Percentiles rank a stretch among this genome's conserved stretches.
Evolutionary conservation across 2,113 vertebrate genomes (phyloP).

Genomic region (Phrynocephalus versicolor): DNA sequence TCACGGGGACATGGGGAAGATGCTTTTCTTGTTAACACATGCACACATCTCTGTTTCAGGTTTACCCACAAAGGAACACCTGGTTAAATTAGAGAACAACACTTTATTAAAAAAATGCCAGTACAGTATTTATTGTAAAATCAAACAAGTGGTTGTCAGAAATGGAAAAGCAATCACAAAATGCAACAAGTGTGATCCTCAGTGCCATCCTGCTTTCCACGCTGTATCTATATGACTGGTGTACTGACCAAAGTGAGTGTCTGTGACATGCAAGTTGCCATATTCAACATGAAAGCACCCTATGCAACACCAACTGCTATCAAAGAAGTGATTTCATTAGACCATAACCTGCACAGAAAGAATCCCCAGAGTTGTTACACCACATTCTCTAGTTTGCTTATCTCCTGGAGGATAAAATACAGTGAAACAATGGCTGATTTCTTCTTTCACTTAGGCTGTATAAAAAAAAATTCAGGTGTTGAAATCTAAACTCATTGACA

Average conservation of each 20-base stretch:
- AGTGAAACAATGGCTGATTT: neutral
- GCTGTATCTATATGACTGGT: neutral
- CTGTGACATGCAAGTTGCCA: neutral
- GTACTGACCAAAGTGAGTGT: neutral
- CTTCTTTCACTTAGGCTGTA: neutral
- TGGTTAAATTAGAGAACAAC: no score
- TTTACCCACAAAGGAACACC: no score
- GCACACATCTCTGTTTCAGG: no score
- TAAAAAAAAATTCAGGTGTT: neutral
- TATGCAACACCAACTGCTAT: neutral
- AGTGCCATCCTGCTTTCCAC: neutral
- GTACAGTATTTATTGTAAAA: no score
- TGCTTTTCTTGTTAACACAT: no score
- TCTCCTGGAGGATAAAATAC: neutral
- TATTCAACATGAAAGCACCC: neutral
- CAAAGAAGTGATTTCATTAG: neutral
- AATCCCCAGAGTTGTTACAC: neutral
- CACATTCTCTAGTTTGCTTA: neutral
- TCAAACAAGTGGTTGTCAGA: no score
- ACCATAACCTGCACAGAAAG: neutral
- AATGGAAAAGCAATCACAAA: no score
- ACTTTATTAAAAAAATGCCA: no score
- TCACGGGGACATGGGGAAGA: no score
- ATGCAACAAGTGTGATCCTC: no score
- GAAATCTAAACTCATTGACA: neutral